phyloP scores from a whole-genome alignment of 2,888 invertebrate genomes.

The Ichneumoninae sp. region DNA sequence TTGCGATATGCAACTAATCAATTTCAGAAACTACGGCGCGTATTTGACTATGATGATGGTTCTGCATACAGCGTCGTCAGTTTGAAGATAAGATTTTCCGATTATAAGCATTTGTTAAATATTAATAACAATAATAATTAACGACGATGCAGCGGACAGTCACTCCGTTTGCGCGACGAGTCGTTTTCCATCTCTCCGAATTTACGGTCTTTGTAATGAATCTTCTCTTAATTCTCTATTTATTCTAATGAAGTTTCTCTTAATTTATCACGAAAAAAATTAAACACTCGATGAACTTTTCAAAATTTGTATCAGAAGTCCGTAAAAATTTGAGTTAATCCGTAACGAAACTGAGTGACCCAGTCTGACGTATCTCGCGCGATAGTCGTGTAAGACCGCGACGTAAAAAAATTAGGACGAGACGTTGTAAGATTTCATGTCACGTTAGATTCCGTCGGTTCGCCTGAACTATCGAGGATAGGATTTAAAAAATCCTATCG shows the following conservation, averaged over 20 bases:
- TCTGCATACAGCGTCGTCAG: constrained; percentile 77
- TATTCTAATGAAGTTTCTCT: background rate
- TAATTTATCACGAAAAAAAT: background rate
- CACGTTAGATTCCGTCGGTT: constrained; percentile 8
- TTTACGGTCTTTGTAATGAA: background rate
- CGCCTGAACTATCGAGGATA: constrained; percentile 18
- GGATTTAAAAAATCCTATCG: background rate
- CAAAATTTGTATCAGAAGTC: background rate
- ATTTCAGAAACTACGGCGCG: constrained; percentile 79
- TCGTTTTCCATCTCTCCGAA: background rate
- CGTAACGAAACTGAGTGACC: background rate
- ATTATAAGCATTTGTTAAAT: constrained; percentile 37
- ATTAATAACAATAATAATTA: constrained; percentile 30
- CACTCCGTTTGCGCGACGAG: background rate
- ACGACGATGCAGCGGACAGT: background rate
- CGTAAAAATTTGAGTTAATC: background rate
- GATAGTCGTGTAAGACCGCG: constrained; percentile 11
- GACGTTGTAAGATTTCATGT: constrained; percentile 31
- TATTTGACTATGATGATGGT: constrained; percentile 80
- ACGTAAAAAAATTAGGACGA: constrained; percentile 21
- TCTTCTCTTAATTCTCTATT: background rate
- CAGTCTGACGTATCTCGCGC: background rate
- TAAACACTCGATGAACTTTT: background rate
- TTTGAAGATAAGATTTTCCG: constrained; percentile 74
- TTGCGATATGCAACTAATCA: constrained; percentile 61